Evolutionary conservation across 2,888 invertebrate genomes (phyloP).

Genomic region (Coremacera marginata): DNA sequence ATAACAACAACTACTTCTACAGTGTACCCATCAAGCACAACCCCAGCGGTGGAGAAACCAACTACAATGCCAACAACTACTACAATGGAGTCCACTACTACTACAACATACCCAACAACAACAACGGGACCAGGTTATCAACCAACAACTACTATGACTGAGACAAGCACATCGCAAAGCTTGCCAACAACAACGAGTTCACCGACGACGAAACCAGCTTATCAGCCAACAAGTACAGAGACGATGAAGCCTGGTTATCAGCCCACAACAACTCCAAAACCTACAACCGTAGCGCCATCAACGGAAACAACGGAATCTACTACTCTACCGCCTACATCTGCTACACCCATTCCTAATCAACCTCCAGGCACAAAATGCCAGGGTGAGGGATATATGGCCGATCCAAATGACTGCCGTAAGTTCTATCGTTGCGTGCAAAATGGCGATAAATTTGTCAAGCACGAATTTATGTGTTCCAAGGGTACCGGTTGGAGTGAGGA

Average conservation of each 20-base stretch:
- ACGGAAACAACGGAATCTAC: constrained; percentile 42
- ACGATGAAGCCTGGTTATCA: not conserved
- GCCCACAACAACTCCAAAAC: not conserved
- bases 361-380: constrained; percentile 64
- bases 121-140: constrained; percentile 1
- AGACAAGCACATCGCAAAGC: constrained; percentile 40
- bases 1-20: constrained; percentile 43
- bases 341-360: constrained; percentile 53
- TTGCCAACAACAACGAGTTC: constrained; percentile 7
- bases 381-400: constrained; percentile 69
- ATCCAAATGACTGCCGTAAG: constrained; percentile 73
- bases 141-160: constrained; percentile 29
- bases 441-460: constrained; percentile 69
- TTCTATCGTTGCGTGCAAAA: constrained; percentile 78
- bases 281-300: constrained; percentile 17
- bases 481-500: constrained; percentile 78
- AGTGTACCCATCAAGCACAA: constrained; percentile 51
- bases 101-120: constrained; percentile 34
- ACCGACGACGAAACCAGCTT: not conserved
- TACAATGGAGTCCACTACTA: constrained; percentile 35
- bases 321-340: constrained; percentile 36
- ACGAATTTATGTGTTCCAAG: constrained; percentile 75
- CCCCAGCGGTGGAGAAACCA: constrained; percentile 47
- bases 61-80: constrained; percentile 30
- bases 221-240: constrained; percentile 13